Conservation (phyloP, 1,140 invertebrate genomes). For the Listronotus oregonensis region DNA sequence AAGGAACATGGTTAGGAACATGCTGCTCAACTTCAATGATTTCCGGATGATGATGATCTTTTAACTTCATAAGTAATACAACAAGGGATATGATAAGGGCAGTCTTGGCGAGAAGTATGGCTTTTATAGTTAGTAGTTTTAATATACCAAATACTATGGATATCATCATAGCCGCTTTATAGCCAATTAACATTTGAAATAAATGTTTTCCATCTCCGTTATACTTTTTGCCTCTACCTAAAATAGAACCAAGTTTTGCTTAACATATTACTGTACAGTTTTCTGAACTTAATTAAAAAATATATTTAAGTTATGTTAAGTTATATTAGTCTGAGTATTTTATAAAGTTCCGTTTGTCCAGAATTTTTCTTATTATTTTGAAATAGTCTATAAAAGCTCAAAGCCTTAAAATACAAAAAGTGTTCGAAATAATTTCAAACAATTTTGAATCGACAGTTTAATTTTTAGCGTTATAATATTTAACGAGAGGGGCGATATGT, state of each 20-base stretch:
- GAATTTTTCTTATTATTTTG: no score
- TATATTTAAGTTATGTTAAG: no score
- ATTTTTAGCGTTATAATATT: no score
- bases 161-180: slow-evolving; percentile 64
- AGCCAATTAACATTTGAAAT: slow-evolving; percentile 65
- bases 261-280: not conserved
- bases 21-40: slow-evolving; percentile 42
- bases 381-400: no score
- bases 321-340: no score
- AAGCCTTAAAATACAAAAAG: no score
- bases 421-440: no score
- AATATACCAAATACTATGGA: slow-evolving; percentile 64
- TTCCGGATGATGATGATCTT: slow-evolving; percentile 8
- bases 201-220: slow-evolving; percentile 10
- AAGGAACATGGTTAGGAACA: slow-evolving; percentile 4
- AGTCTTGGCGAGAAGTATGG: slow-evolving; percentile 65
- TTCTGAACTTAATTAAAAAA: no score
- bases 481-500: no score
- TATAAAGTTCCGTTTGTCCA: no score
- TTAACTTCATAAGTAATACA: slow-evolving; percentile 55
- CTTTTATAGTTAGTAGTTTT: slow-evolving; percentile 64
- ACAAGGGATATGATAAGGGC: slow-evolving; percentile 63
- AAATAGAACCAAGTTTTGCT: slow-evolving; percentile 29
- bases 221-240: slow-evolving; percentile 60
- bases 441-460: no score